phyloP scores from a whole-genome alignment of 2,113 vertebrate genomes.

The Pycnonotus jocosus region DNA sequence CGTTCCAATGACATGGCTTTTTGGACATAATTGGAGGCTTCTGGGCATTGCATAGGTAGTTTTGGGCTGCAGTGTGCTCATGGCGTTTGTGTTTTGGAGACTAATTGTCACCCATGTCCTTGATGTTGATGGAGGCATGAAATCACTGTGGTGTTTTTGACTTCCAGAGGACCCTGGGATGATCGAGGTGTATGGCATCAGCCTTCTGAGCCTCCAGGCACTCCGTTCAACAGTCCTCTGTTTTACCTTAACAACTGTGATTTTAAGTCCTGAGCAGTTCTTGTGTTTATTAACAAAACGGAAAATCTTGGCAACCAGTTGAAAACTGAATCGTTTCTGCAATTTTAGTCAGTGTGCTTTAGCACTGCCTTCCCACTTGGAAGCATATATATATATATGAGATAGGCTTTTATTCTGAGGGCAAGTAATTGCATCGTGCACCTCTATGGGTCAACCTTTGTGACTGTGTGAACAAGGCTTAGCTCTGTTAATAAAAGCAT shows the following conservation, averaged over 20 bases:
- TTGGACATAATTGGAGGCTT: neutral
- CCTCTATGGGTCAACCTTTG: neutral
- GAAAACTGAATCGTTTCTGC: neutral
- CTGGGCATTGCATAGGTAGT: neutral
- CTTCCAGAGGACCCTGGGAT: neutral
- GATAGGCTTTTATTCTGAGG: neutral
- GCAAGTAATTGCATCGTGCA: neutral
- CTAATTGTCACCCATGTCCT: fast-evolving
- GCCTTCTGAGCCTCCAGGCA: neutral
- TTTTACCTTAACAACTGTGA: neutral
- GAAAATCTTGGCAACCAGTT: neutral
- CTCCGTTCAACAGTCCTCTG: neutral
- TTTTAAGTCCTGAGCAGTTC: neutral
- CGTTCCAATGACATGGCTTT: fast-evolving
- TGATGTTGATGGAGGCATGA: neutral
- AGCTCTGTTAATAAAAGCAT: neutral
- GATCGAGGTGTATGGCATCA: neutral
- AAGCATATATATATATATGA: neutral
- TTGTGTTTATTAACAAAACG: neutral
- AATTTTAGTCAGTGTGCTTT: neutral
- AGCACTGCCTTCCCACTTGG: neutral
- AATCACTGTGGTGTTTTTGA: neutral
- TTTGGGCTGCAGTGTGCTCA: neutral
- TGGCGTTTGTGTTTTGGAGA: neutral
- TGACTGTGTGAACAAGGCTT: neutral